phyloP scores from a whole-genome alignment of 2,888 invertebrate species.

The Pristionchus fissidentatus region DNA sequence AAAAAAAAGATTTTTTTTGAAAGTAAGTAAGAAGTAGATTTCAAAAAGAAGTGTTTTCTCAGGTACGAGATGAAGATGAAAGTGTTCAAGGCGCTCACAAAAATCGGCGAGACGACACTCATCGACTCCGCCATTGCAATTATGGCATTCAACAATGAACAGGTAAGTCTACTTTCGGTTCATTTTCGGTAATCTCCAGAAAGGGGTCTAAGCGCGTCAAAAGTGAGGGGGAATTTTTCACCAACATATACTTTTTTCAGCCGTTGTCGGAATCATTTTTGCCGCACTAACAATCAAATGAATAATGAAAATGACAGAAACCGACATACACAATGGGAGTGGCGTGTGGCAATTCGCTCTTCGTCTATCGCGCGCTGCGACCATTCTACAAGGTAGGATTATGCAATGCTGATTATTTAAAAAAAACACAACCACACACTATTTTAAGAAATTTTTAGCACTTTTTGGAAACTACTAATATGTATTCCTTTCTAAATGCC shows the following conservation, averaged over 20 bases:
- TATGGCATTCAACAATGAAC: conserved; percentile 26
- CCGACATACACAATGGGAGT: conserved; percentile 37
- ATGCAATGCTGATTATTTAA: too few species aligned
- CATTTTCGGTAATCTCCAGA: not conserved
- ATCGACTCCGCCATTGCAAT: not conserved
- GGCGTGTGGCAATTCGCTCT: conserved; percentile 11
- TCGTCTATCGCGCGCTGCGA: conserved; percentile 30
- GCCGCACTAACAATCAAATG: too few species aligned
- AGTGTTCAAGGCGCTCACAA: conserved; percentile 36
- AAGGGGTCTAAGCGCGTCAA: too few species aligned
- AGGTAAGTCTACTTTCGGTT: conserved; percentile 1
- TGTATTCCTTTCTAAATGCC: too few species aligned
- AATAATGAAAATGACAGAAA: not conserved
- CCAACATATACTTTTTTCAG: not conserved
- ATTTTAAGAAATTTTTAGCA: too few species aligned
- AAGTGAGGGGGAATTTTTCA: not conserved
- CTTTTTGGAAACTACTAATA: too few species aligned
- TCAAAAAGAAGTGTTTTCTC: not conserved
- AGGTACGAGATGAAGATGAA: conserved; percentile 43
- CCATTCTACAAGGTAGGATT: conserved; percentile 32
- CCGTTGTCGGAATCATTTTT: too few species aligned
- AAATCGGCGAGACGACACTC: not conserved
- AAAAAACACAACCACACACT: too few species aligned
- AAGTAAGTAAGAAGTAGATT: not conserved
- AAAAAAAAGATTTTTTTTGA: not conserved